A percentile compares a stretch with the other conserved stretches of the same genome.
phyloP scores from a whole-genome alignment of 1,140 invertebrate genomes.

The Drosophila mauritiana region DNA sequence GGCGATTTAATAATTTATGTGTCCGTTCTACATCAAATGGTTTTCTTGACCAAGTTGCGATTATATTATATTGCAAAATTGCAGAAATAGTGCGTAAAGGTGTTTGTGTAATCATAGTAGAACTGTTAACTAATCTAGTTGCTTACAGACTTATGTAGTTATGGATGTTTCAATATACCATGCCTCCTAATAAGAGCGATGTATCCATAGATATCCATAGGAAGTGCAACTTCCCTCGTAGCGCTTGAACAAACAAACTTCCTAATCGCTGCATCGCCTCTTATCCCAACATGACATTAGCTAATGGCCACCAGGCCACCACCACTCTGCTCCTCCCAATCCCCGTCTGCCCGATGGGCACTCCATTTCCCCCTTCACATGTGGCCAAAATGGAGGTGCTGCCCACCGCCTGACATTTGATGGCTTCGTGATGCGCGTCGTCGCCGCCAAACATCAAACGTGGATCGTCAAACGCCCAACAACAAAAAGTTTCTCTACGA shows the following conservation, averaged over 20 bases:
- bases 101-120: too few relatives aligned
- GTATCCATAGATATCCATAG: neutral
- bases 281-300: constrained; percentile 52
- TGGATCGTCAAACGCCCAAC: constrained; percentile 70
- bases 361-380: constrained; percentile 49
- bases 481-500: constrained; percentile 73
- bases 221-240: constrained; percentile 11
- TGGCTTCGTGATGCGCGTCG: constrained; percentile 73
- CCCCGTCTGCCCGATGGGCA: constrained; percentile 29
- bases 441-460: constrained; percentile 74
- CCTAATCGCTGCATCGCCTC: constrained; percentile 43
- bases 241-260: constrained; percentile 25
- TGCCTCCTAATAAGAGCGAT: neutral
- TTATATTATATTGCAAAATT: too few relatives aligned
- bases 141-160: too few relatives aligned
- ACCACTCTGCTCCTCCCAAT: neutral
- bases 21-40: neutral
- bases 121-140: too few relatives aligned
- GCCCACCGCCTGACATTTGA: constrained; percentile 75
- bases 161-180: neutral
- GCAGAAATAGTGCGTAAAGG: too few relatives aligned
- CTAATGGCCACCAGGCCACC: constrained; percentile 50
- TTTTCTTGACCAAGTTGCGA: neutral
- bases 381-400: constrained; percentile 34
- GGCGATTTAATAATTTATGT: neutral